Base-by-base conservation (phyloP, 2,888 invertebrate species). In the Pteria penguin region DNA sequence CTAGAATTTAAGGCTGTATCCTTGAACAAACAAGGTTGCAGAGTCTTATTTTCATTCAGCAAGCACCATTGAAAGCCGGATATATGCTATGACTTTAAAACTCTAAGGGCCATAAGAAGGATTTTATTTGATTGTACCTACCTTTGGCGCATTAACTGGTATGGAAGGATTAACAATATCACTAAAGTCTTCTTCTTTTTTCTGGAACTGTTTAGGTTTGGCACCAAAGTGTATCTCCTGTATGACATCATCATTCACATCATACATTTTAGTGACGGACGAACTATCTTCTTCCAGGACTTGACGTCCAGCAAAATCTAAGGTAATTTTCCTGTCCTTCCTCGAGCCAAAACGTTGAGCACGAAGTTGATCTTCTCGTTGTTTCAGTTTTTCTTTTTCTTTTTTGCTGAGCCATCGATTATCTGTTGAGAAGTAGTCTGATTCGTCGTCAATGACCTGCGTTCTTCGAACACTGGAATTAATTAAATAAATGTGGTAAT, bases 381-480 rank as follows among this genome's bases (percentile, higher is more conserved):
- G 94, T 62, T 94, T 93, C 70, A 96, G 92, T 75, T 94, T 94
- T 52, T 95, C 94, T 69, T 95, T 94, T 90, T 97, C 96, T 8
- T 93, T 93, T 5, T 95, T 93, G 54, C 95, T 95, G 26, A 97
- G 93, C 97, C 98, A 98, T 29, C 95, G 95, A 82, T 96, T 96
- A 45, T 95, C 94, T n/a, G 89, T 88, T 2, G 90, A 83, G 86
- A 97, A 99, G 92, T 98, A 98, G 92, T 98, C 98, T 81, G 96
- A 95, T 91, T 98, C 97, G 90, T 98, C 98, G 91, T 99, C 98
- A 60, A 96, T 96, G 4, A 97, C 96, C 89, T 94, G 94, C 0
- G 94, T 94, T 72, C 96, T 94, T 54, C 94, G 94, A 84, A 95
- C 95, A 88, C 96, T 96, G 86, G 29, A 90, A 87, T 33, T 8